Conservation (phyloP, 2,888 invertebrate genomes). For the Meganola albula region DNA sequence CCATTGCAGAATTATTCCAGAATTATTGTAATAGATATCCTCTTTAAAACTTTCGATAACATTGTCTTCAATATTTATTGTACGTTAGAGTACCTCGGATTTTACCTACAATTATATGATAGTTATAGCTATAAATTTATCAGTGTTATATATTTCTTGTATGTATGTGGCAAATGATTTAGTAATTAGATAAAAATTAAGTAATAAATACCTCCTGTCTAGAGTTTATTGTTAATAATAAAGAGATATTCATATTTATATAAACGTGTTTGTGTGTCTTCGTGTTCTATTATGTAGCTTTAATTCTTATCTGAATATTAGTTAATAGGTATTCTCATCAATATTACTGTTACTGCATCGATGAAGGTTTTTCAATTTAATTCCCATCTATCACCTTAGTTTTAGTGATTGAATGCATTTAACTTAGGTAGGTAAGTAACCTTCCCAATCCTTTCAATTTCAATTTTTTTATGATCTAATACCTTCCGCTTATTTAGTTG, state of each 20-base stretch:
- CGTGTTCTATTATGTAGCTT: neutral
- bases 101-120: slow-evolving; percentile 21
- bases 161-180: slow-evolving; percentile 43
- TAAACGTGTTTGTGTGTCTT: slow-evolving; percentile 28
- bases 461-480: no score
- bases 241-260: slow-evolving; percentile 71
- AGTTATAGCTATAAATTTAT: slow-evolving; percentile 24
- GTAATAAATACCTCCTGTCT: slow-evolving; percentile 70
- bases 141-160: slow-evolving; percentile 38
- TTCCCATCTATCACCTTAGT: neutral
- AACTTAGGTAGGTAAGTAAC: neutral
- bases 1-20: slow-evolving; percentile 21
- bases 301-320: neutral
- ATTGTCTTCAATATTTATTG: slow-evolving; percentile 25
- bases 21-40: slow-evolving; percentile 19
- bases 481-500: no score
- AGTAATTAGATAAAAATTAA: slow-evolving; percentile 43
- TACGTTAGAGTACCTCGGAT: slow-evolving; percentile 33
- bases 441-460: neutral
- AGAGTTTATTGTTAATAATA: slow-evolving; percentile 73
- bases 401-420: neutral
- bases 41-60: slow-evolving; percentile 24
- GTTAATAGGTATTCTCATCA: neutral
- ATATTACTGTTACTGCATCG: neutral
- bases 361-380: neutral